Percentiles rank a stretch among this genome's conserved stretches.
Evolutionary conservation across 30 jellyfish, hydroid and myxozoan species (phyloP).

Genomic region (Rhopilema esculentum): DNA sequence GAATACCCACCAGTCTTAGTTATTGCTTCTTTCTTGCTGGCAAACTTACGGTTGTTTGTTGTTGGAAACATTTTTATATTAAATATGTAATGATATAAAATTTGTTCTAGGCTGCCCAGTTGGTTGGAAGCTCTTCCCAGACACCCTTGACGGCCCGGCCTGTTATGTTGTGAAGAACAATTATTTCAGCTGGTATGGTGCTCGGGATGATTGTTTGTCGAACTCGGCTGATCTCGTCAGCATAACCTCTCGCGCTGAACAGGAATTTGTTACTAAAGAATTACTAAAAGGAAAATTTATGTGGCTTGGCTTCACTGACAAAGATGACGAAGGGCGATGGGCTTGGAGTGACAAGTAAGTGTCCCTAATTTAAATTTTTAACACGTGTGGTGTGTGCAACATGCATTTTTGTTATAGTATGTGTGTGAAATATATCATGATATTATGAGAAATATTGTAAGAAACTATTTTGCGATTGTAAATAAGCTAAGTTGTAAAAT

Average conservation of each 20-base stretch:
- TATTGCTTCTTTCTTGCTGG: too few relatives aligned
- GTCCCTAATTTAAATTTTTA: not conserved
- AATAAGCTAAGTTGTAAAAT: too few relatives aligned
- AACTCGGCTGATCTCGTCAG: slow-evolving; percentile 89
- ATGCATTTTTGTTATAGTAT: too few relatives aligned
- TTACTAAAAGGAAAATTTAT: slow-evolving; percentile 75
- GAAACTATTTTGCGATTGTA: too few relatives aligned
- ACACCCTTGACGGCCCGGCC: slow-evolving; percentile 83
- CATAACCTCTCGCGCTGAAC: slow-evolving; percentile 87
- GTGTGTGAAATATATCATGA: too few relatives aligned
- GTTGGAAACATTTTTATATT: too few relatives aligned
- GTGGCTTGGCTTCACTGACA: slow-evolving; percentile 99
- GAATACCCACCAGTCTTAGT: too few relatives aligned
- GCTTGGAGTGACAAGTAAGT: slow-evolving; percentile 99
- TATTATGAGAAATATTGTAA: too few relatives aligned
- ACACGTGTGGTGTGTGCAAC: not conserved
- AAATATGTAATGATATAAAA: too few relatives aligned
- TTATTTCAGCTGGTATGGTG: slow-evolving; percentile 96
- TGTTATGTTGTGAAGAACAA: slow-evolving; percentile 80
- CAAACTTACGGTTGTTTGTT: too few relatives aligned
- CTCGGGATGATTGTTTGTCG: slow-evolving; percentile 90
- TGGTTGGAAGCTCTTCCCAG: slow-evolving; percentile 81
- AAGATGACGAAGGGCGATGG: slow-evolving; percentile 93
- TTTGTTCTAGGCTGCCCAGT: slow-evolving; percentile 81
- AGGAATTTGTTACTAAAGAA: slow-evolving; percentile 85